Conservation (phyloP, 2,797 vertebrate species). For the Melanotaenia trifasciata region DNA sequence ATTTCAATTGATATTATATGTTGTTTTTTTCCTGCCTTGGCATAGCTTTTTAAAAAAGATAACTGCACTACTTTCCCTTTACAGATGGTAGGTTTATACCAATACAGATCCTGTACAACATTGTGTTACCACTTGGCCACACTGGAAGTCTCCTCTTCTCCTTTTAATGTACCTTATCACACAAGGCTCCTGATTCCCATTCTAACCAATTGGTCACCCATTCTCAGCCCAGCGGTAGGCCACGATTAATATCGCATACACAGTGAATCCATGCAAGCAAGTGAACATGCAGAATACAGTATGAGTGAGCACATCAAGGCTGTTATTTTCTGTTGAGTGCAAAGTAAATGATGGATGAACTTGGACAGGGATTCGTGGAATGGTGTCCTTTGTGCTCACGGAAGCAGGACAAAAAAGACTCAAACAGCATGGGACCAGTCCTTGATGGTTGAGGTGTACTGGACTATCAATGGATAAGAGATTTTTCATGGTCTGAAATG, state of each 20-base stretch:
- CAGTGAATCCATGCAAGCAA: slow-evolving; percentile 2
- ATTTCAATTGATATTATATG: too few relatives aligned
- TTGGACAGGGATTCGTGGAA: slow-evolving; percentile 52
- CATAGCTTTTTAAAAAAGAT: too few relatives aligned
- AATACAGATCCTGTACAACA: not conserved
- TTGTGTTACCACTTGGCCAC: not conserved
- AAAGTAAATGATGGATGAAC: slow-evolving; percentile 43
- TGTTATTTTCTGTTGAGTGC: slow-evolving; percentile 17
- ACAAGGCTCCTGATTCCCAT: slow-evolving; percentile 13
- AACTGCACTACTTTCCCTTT: too few relatives aligned
- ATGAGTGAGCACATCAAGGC: slow-evolving; percentile 37
- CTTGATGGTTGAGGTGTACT: slow-evolving; percentile 42
- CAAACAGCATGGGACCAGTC: slow-evolving; percentile 49
- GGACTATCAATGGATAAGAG: slow-evolving; percentile 51
- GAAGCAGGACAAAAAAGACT: slow-evolving; percentile 50
- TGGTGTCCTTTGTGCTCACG: slow-evolving; percentile 65
- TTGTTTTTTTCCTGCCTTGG: too few relatives aligned
- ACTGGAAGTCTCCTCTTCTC: not conserved
- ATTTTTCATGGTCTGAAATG: slow-evolving; percentile 61
- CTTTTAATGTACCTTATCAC: not conserved
- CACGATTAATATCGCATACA: slow-evolving; percentile 38
- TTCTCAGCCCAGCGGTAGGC: slow-evolving; percentile 4
- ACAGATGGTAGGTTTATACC: not conserved
- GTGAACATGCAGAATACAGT: slow-evolving; percentile 2
- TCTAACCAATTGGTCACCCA: slow-evolving; percentile 34